phyloP scores from a whole-genome alignment of 2,113 vertebrate genomes.

The Perognathus longimembris region DNA sequence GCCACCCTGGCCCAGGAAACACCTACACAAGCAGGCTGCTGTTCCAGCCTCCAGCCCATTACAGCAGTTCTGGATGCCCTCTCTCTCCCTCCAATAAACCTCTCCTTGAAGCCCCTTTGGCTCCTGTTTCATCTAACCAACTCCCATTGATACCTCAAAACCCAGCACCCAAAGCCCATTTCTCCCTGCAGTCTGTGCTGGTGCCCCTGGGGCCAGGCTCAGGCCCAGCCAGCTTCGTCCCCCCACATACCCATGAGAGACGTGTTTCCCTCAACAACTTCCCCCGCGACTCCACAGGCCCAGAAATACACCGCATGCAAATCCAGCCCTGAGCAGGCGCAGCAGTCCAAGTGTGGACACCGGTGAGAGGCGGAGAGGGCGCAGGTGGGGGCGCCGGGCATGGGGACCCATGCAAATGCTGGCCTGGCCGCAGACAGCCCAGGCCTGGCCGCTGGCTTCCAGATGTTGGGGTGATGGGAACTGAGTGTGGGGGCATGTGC shows the following conservation, averaged over 20 bases:
- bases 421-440: slow-evolving; percentile 63
- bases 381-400: no score
- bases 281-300: slow-evolving; percentile 73
- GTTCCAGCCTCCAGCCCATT: no score
- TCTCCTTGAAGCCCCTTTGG: background rate
- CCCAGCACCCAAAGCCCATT: background rate
- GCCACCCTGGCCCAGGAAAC: no score
- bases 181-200: background rate
- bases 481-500: slow-evolving; percentile 48
- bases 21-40: no score
- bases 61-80: no score
- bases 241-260: no score
- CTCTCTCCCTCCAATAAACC: background rate
- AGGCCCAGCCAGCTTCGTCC: background rate
- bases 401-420: slow-evolving; percentile 73
- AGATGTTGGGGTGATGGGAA: slow-evolving; percentile 71
- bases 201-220: background rate
- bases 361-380: background rate
- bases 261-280: slow-evolving; percentile 73
- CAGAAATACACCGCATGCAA: slow-evolving; percentile 82
- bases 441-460: slow-evolving; percentile 7
- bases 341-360: slow-evolving; percentile 72
- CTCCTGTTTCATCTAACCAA: background rate
- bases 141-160: slow-evolving; percentile 45
- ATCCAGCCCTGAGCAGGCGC: slow-evolving; percentile 53